Conservation (phyloP, 2,888 invertebrate species). For the Amphipoea oculea region DNA sequence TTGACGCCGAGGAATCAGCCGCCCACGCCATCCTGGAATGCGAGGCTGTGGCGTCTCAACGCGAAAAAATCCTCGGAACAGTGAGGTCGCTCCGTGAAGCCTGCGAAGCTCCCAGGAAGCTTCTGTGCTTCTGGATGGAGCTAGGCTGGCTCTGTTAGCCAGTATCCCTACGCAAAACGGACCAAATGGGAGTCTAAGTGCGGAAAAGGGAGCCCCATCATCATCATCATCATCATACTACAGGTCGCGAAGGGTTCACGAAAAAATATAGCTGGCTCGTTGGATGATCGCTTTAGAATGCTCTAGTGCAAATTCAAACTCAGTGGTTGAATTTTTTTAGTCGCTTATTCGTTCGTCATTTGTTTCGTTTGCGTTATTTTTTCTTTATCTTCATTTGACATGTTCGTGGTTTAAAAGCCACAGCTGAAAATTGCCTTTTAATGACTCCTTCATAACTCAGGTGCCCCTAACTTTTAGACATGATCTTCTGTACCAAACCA, state of each 20-base stretch:
- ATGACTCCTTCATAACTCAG: background rate
- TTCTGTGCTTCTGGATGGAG: too few relatives aligned
- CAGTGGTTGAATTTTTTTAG: background rate
- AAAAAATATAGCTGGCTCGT: constrained; percentile 31
- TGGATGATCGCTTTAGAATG: constrained; percentile 29
- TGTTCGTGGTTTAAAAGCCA: background rate
- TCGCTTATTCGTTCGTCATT: background rate
- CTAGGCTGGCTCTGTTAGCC: too few relatives aligned
- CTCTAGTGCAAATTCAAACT: constrained; percentile 20
- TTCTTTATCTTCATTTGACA: background rate
- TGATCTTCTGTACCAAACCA: background rate
- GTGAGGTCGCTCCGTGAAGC: too few relatives aligned
- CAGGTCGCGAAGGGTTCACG: constrained; percentile 16
- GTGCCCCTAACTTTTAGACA: background rate
- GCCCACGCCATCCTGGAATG: too few relatives aligned
- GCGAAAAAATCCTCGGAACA: too few relatives aligned
- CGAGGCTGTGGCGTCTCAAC: too few relatives aligned
- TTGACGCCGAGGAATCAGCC: too few relatives aligned
- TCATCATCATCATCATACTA: too few relatives aligned
- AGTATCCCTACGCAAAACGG: too few relatives aligned
- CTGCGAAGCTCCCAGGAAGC: too few relatives aligned
- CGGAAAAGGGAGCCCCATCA: too few relatives aligned
- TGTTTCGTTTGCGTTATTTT: background rate
- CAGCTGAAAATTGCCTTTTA: background rate
- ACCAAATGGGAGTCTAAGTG: too few relatives aligned